Percentiles rank a stretch among this genome's conserved stretches.
These are phyloP conservation scores for Gryllus longicercus DNA, from an alignment of 2,888 invertebrate species.

Conservation along the genomic window DNA sequence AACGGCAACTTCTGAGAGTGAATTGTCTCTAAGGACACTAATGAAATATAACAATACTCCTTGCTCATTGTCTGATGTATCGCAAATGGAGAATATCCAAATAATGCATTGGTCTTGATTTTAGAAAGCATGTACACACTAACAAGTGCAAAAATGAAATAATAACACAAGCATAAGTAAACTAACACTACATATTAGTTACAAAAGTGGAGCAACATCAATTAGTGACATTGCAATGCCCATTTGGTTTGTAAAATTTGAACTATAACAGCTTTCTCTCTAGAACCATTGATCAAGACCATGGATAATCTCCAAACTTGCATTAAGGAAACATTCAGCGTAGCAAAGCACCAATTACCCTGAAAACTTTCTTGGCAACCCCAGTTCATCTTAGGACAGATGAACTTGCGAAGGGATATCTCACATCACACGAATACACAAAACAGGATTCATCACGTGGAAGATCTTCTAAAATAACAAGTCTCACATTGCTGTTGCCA, in stretches of 20 bases:
- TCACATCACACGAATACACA: conserved; percentile 17
- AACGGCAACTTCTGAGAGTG: neutral
- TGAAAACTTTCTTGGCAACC: neutral
- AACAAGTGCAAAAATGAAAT: no score
- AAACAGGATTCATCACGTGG: conserved; percentile 23
- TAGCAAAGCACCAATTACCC: conserved; percentile 10
- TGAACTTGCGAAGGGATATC: neutral
- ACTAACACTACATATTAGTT: no score
- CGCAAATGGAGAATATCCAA: neutral
- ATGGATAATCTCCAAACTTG: neutral
- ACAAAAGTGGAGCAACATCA: no score
- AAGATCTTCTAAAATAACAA: conserved; percentile 11
- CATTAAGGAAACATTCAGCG: neutral
- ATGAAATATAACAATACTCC: neutral
- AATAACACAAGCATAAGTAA: no score
- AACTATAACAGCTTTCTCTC: neutral
- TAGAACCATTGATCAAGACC: neutral
- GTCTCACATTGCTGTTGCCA: neutral
- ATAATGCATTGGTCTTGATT: neutral
- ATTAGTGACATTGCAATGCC: neutral
- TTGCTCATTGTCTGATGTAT: neutral
- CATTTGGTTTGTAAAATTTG: neutral
- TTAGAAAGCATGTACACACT: no score
- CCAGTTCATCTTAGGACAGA: neutral
- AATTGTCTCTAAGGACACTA: neutral